Percentiles rank a stretch among this genome's conserved stretches.
phyloP scores from a whole-genome alignment of 2,797 vertebrate genomes.

The Rachycentron canadum region DNA sequence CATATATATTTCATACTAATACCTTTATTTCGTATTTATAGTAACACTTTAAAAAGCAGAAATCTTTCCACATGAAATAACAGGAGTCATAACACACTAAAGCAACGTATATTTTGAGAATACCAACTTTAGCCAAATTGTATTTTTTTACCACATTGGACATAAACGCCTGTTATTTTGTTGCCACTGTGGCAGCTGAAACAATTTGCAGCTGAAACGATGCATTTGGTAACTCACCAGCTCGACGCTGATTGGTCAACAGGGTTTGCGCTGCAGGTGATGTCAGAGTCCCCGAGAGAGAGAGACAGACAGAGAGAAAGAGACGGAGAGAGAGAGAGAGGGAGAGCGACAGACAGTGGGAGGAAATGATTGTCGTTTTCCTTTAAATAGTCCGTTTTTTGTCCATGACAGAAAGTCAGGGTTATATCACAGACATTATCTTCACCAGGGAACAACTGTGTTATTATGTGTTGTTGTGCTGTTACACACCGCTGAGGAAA shows the following conservation, averaged over 20 bases:
- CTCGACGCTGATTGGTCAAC: slow-evolving; percentile 71
- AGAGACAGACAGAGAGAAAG: neutral
- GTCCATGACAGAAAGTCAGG: neutral
- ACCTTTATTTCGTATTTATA: neutral
- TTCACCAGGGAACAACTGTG: neutral
- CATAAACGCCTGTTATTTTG: neutral
- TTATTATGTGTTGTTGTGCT: slow-evolving; percentile 23
- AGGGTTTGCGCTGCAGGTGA: slow-evolving; percentile 49
- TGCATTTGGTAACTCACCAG: slow-evolving; percentile 36
- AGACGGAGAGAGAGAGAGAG: no score
- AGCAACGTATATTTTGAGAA: no score
- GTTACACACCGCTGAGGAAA: slow-evolving; percentile 23
- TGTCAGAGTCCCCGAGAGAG: slow-evolving; percentile 48
- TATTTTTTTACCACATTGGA: neutral
- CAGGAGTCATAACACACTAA: neutral
- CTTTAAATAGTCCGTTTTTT: neutral
- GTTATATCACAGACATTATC: neutral
- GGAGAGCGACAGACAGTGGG: slow-evolving; percentile 5
- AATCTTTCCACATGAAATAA: neutral
- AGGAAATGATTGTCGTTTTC: slow-evolving; percentile 1
- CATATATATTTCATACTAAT: no score
- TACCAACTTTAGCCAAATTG: neutral
- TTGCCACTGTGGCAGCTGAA: slow-evolving; percentile 65
- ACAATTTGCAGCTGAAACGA: neutral
- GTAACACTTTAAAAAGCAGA: neutral